Base-by-base conservation (phyloP, 2,888 invertebrate genomes). In the Heteromurus nitidus region DNA sequence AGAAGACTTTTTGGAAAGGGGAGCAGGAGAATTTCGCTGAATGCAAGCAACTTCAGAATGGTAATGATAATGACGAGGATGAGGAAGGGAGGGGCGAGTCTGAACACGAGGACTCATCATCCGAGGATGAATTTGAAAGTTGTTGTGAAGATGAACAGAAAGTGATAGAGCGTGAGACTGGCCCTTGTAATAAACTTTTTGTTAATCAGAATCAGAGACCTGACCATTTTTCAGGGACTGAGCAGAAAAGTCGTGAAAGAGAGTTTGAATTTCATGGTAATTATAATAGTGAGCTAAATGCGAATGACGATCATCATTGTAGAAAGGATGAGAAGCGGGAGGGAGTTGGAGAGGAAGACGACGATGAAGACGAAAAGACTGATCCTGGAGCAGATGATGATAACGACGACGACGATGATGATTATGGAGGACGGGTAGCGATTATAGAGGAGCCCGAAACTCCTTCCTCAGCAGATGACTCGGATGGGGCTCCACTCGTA, bases 71-170 rank as follows among this genome's bases (percentile, higher is more conserved):
- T 82, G 80, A 79, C 55, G 36, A 30, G 24, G 74, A 36, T 18
- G 68, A 68, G 16, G 68, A 42, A 30, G 60, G 30, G 22, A 53
- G 26, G 3, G 24, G 30, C 28, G 58, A 44, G 30, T n/a, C 18
- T 24, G 60, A 80, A 31, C 55, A 72, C 44, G 76, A 82, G 42
- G 36, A 30, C 55, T 68, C 73, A 67, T 74, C 73, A 73, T 64
- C 85, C 28, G 85, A 85, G 28, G 85, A 85, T 36, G 84, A 84
- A 86, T 88, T 88, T 88, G 87, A 87, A 70, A 88, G 88, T 74
- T 88, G 88, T 65, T 88, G 87, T 77, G 88, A 88, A 60, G 87
- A 83, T 26, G 87, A 87, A 87, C 87, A 87, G 50, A 87, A 87
- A 81, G 84, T 81, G 82, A 84, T 85, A 83, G 83, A 82, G 82